These are phyloP conservation scores for Eustalomyia histrio DNA, from an alignment of 2,888 invertebrate genomes.

Conservation along the genomic window DNA sequence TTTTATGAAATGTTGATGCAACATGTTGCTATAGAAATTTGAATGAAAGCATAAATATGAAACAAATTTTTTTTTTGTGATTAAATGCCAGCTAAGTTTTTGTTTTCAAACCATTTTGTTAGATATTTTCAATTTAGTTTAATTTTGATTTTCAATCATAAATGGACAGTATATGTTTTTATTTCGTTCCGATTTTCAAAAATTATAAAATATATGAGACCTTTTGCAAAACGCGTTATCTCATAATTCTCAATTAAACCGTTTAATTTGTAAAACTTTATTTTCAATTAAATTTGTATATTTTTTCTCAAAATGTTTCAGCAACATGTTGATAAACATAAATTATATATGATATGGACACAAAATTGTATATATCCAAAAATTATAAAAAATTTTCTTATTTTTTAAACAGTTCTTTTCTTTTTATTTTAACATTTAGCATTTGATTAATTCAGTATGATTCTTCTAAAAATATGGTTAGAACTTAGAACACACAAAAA, in stretches of 20 bases:
- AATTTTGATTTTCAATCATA: conserved; percentile 15
- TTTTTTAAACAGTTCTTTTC: conserved; percentile 46
- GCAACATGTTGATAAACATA: conserved; percentile 49
- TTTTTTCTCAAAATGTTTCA: conserved; percentile 18
- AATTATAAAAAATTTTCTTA: conserved; percentile 60
- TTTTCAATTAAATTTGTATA: neutral
- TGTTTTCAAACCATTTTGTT: conserved; percentile 3
- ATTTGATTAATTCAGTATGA: conserved; percentile 76
- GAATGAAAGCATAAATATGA: conserved; percentile 4
- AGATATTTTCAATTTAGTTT: neutral
- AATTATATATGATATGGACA: conserved; percentile 56
- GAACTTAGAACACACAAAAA: conserved; percentile 49
- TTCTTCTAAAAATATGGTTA: conserved; percentile 55
- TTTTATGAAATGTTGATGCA: conserved; percentile 46
- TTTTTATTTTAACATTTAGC: conserved; percentile 76
- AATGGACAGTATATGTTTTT: conserved; percentile 55
- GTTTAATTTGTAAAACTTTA: neutral
- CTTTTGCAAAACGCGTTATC: neutral
- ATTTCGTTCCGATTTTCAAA: neutral
- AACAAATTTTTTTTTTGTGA: conserved; percentile 6
- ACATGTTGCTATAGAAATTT: conserved; percentile 35
- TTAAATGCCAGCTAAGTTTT: neutral
- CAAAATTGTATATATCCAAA: conserved; percentile 59
- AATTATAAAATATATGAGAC: neutral
- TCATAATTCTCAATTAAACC: neutral